phyloP scores from a whole-genome alignment of 2,797 vertebrate genomes.

The Sternarchorhynchus goeldii region DNA sequence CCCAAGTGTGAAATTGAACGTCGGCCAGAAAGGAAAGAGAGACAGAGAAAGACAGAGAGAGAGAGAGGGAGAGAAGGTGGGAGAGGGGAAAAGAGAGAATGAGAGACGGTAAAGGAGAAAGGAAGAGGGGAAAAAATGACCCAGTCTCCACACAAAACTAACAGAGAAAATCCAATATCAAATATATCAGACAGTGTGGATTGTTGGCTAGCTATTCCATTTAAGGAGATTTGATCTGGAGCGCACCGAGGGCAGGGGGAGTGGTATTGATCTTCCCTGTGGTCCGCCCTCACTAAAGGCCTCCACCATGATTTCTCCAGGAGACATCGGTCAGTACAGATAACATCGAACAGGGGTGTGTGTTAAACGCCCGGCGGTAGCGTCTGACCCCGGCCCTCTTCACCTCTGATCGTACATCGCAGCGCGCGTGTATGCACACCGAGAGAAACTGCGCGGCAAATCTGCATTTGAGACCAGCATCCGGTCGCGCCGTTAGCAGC shows the following conservation, averaged over 20 bases:
- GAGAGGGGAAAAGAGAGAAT: slow-evolving; percentile 20
- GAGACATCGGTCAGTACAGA: slow-evolving; percentile 22
- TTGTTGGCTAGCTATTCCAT: slow-evolving; percentile 55
- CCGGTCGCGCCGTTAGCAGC: too few species aligned
- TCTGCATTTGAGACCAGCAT: too few species aligned
- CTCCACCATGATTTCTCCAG: slow-evolving; percentile 26
- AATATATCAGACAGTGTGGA: slow-evolving; percentile 59
- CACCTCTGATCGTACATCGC: background rate
- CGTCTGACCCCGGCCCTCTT: background rate
- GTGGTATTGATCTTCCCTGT: slow-evolving; percentile 28
- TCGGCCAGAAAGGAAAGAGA: slow-evolving; percentile 56
- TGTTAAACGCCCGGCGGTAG: background rate
- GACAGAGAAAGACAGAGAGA: slow-evolving; percentile 41
- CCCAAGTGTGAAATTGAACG: slow-evolving; percentile 69
- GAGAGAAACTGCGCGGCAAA: too few species aligned
- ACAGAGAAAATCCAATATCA: slow-evolving; percentile 61
- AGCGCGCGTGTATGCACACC: background rate
- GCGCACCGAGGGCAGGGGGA: slow-evolving; percentile 29
- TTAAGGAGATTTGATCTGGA: slow-evolving; percentile 55
- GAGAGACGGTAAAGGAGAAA: slow-evolving; percentile 24
- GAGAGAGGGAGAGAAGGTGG: slow-evolving; percentile 28
- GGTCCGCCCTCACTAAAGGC: slow-evolving; percentile 19
- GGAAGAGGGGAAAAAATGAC: slow-evolving; percentile 46
- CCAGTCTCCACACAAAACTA: slow-evolving; percentile 49
- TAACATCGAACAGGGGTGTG: slow-evolving; percentile 22